phyloP scores from a whole-genome alignment of 2,888 invertebrate genomes.

The Oligia fasciuncula region DNA sequence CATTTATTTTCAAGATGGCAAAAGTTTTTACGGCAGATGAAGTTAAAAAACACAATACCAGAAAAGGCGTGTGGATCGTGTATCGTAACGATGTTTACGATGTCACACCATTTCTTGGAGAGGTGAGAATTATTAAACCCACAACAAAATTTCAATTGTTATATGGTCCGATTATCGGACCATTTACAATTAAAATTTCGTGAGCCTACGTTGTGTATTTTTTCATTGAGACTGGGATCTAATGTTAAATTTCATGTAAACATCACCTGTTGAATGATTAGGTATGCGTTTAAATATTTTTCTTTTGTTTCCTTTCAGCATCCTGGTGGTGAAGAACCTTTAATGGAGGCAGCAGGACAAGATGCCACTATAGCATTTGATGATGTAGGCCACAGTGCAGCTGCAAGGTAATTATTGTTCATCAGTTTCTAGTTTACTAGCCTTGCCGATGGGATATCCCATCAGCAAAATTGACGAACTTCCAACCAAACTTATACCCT shows the following conservation, averaged over 20 bases:
- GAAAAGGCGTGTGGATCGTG: conserved; percentile 91
- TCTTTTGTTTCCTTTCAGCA: conserved; percentile 89
- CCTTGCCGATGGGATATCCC: not conserved
- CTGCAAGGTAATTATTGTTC: conserved; percentile 90
- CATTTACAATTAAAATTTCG: not conserved
- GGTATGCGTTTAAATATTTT: not conserved
- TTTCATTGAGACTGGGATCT: not conserved
- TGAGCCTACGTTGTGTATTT: not conserved
- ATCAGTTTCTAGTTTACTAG: not conserved
- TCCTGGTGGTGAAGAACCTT: conserved; percentile 96
- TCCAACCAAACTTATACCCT: not conserved
- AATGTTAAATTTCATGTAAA: conserved; percentile 13
- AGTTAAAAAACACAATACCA: conserved; percentile 91
- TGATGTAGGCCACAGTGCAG: conserved; percentile 98
- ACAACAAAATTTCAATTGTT: too few relatives aligned
- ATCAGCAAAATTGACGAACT: too few relatives aligned
- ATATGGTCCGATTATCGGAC: too few relatives aligned
- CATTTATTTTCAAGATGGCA: conserved; percentile 68
- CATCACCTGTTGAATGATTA: conserved; percentile 47
- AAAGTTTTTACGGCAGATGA: conserved; percentile 89
- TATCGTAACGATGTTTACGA: conserved; percentile 95
- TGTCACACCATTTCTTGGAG: conserved; percentile 93
- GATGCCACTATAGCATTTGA: conserved; percentile 97
- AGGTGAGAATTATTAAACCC: conserved; percentile 89
- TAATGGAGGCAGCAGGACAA: conserved; percentile 94